Evolutionary conservation across 2,797 vertebrate genomes (phyloP).

Genomic region (Myiotriccus ornatus): DNA sequence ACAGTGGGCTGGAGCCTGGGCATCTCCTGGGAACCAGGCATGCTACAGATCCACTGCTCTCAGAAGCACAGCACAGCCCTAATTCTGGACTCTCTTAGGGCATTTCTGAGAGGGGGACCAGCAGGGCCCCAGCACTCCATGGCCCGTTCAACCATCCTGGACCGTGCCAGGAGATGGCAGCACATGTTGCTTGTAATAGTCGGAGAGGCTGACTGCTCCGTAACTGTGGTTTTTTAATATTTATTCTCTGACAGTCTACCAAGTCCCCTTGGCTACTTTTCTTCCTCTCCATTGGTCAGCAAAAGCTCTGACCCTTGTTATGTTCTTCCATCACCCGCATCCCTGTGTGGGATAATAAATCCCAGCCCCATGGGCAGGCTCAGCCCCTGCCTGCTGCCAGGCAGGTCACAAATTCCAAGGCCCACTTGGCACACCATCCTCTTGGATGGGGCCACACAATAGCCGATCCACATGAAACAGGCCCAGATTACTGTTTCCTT

Average conservation of each 20-base stretch:
- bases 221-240: rapidly evolving
- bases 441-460: rapidly evolving
- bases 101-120: too few species aligned
- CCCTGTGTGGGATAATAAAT: too few species aligned
- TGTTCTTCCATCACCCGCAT: rapidly evolving
- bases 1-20: not conserved
- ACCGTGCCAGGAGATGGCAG: not conserved
- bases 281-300: not conserved
- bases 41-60: rapidly evolving
- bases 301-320: not conserved
- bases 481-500: not conserved
- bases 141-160: rapidly evolving
- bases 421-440: rapidly evolving
- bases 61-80: not conserved
- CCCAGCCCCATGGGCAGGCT: rapidly evolving
- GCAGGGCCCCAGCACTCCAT: rapidly evolving
- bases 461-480: rapidly evolving
- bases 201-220: rapidly evolving
- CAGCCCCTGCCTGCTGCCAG: rapidly evolving
- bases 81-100: rapidly evolving
- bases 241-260: not conserved
- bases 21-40: rapidly evolving
- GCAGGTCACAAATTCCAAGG: rapidly evolving
- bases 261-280: not conserved
- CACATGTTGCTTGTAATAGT: rapidly evolving